Percentiles rank a stretch among this genome's conserved stretches.
Conservation (phyloP, 2,797 vertebrate species). For the Rhodeus uyekii region DNA sequence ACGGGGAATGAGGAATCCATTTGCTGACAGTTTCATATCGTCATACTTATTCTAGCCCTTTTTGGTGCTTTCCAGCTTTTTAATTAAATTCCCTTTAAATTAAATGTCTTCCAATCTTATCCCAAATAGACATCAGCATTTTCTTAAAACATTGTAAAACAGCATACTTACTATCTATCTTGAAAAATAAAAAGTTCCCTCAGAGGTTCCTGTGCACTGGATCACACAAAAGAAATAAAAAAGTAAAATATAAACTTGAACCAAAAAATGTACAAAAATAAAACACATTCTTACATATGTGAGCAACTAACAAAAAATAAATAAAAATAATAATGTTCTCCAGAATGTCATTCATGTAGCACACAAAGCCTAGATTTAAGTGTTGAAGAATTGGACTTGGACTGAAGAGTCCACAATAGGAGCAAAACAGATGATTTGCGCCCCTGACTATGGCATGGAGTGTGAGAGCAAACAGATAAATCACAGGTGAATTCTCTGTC, state of each 20-base stretch:
- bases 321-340: background rate
- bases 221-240: background rate
- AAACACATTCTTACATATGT: background rate
- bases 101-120: conserved; percentile 58
- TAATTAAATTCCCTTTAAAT: conserved; percentile 60
- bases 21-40: conserved; percentile 57
- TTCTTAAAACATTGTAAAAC: conserved; percentile 47
- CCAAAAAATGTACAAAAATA: background rate
- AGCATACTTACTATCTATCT: background rate
- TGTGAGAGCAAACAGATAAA: conserved; percentile 65
- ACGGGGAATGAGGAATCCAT: conserved; percentile 62
- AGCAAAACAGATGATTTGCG: conserved; percentile 55
- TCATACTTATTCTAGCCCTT: conserved; percentile 34
- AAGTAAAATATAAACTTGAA: background rate
- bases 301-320: too few relatives aligned
- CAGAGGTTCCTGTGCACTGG: background rate
- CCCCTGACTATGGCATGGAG: conserved; percentile 47
- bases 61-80: conserved; percentile 54
- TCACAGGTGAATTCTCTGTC: conserved; percentile 67
- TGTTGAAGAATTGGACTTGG: conserved; percentile 7
- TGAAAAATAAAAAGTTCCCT: background rate
- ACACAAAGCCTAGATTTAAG: background rate
- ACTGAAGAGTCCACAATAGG: conserved; percentile 31
- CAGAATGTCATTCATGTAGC: background rate
- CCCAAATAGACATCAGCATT: conserved; percentile 52